Percentiles rank a stretch among this genome's conserved stretches.
Evolutionary conservation across 2,797 vertebrate genomes (phyloP).

Genomic region (Schizopygopsis malacanthus): DNA sequence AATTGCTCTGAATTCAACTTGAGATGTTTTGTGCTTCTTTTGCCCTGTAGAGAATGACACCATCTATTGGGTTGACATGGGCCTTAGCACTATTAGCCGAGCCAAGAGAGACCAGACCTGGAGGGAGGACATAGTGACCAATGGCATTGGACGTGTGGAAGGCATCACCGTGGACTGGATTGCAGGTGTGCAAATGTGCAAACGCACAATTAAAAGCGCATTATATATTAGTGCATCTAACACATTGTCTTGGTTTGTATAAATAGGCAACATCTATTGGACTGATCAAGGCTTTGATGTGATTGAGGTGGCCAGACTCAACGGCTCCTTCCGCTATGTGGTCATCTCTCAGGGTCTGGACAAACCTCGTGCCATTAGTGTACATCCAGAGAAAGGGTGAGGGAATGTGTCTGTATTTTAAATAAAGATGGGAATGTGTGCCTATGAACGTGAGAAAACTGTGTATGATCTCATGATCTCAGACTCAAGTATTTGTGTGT

Average conservation of each 20-base stretch:
- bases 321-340: slow-evolving; percentile 96
- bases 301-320: slow-evolving; percentile 94
- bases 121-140: slow-evolving; percentile 96
- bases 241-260: neutral
- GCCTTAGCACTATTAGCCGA: slow-evolving; percentile 95
- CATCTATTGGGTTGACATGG: slow-evolving; percentile 99
- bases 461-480: neutral
- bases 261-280: slow-evolving; percentile 97
- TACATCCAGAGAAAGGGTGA: slow-evolving; percentile 95
- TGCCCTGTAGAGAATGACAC: slow-evolving; percentile 89
- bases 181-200: slow-evolving; percentile 78
- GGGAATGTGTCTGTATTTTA: slow-evolving; percentile 35
- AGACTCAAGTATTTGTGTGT: slow-evolving; percentile 37
- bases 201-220: slow-evolving; percentile 16
- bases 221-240: neutral
- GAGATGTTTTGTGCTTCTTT: neutral
- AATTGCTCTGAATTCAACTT: neutral
- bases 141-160: slow-evolving; percentile 94
- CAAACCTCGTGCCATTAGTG: slow-evolving; percentile 94
- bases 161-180: slow-evolving; percentile 98
- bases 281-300: slow-evolving; percentile 98
- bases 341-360: slow-evolving; percentile 96
- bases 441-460: neutral
- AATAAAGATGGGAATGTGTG: neutral
- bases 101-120: slow-evolving; percentile 97